These are phyloP conservation scores for Rhodophaea formosa DNA, from an alignment of 2,888 invertebrate species.

Conservation along the genomic window DNA sequence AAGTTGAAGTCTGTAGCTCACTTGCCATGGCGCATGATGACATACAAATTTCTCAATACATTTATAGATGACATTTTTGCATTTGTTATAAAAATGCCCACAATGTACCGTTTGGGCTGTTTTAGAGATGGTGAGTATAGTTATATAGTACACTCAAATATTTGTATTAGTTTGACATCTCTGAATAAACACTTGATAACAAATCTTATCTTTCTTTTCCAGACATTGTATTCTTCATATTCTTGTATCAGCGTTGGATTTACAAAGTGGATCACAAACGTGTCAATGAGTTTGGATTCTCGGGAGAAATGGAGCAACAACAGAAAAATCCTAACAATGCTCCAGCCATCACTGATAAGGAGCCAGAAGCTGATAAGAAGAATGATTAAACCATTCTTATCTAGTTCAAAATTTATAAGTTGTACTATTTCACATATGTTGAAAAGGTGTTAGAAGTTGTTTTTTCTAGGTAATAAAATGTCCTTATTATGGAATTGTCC, in stretches of 20 bases:
- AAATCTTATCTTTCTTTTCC: conserved; percentile 36
- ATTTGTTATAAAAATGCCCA: conserved; percentile 99
- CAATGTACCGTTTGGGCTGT: conserved; percentile 98
- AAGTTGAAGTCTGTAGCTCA: conserved; percentile 99
- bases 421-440: conserved; percentile 15
- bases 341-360: conserved; percentile 58
- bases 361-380: conserved; percentile 62
- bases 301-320: conserved; percentile 92
- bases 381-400: conserved; percentile 55
- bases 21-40: conserved; percentile 99
- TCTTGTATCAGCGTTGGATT: conserved; percentile 99
- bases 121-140: conserved; percentile 92
- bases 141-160: background rate
- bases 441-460: conserved; percentile 1
- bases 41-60: conserved; percentile 99
- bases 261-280: conserved; percentile 97
- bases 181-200: conserved; percentile 20
- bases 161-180: background rate
- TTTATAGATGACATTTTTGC: conserved; percentile 99
- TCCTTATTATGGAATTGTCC: conserved; percentile 4
- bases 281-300: conserved; percentile 99
- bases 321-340: conserved; percentile 57
- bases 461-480: conserved; percentile 3
- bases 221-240: conserved; percentile 99
- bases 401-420: conserved; percentile 15